Evolutionary conservation across 2,113 vertebrate genomes (phyloP), one percentile per base, ranked within the genome.

Genomic region (Chauna torquata): DNA sequence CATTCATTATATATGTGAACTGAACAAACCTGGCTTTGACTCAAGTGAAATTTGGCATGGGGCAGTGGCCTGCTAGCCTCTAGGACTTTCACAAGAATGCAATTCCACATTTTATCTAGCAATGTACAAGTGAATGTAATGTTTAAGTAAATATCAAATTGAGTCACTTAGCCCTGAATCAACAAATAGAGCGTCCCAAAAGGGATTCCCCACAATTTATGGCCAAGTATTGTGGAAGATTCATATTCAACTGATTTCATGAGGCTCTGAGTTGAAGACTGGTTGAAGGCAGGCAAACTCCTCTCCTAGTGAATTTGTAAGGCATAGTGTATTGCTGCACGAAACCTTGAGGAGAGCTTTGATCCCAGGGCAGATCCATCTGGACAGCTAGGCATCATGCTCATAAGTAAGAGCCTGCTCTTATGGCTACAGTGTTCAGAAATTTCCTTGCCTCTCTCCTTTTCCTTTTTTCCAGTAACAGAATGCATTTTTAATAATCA

Each of bases 81-180:
- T 74, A 95, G 79, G 95, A 94, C 70, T 92, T 82, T 88, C 68
- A 61, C 42, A 91, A 77, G 89, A 85, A 90, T 96, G 79, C 45
- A 64, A 95, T 85, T 91, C 71, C 59, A 78, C 75, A 80, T 94
- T 97, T 96, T 92, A 91, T 96, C 94, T 94, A 95, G 92, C 81
- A 97, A 66, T 97, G 62, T 96, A 92, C 78, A 94, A 78, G 52
- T 87, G 82, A 97, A 91, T 55, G 92, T 91, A 96, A 97, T 96
- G 97, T 70, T 92, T 95, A 95, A 95, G 94, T 85, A 96, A 96
- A 94, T 70, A 96, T 42, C 16, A 91, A 94, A 92, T 59, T 80
- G 62, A 95, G 66, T 85, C 75, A 87, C 78, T 94, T 72, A 88
- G 54, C 54, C 70, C 50, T 87, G 58, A 82, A 91, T 88, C 92